Base-by-base conservation (phyloP, 1,140 invertebrate species). In the Eupristina koningsbergeri region DNA sequence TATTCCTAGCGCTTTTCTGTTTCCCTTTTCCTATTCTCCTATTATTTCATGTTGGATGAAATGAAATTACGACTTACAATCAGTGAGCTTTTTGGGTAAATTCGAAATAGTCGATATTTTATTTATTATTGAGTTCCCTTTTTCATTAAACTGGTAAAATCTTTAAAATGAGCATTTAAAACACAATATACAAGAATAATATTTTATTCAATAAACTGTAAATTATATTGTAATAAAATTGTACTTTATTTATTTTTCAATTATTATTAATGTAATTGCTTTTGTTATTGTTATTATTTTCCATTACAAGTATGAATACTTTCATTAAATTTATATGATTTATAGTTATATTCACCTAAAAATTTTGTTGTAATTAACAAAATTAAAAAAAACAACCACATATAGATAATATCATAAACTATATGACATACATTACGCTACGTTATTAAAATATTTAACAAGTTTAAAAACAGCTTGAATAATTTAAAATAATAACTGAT, bases 41-140 rank as follows among this genome's bases (percentile, higher is more conserved):
- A 71, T 71, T 41, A 36, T 41, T 71, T 71, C 34, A 34, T 34
- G 5, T 31, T 31, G 34, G 63, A 13, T 5, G 29, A 8, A 34
- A 34, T 17, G 13, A 71, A 71, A 71, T 9, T 36, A 36, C 36
- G 67, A 71, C 31, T 41, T 71, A 41, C 34, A 36, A 71, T 71
- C 67, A 71, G 67, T 71, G 67, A 71, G 67, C 67, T 58, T 26
- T 58, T 58, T 58, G 53, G 53, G 22, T 58, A 26, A 58, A 19
- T 6, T 58, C 9, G 22, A 1, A 50, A 2, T 17, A 50, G 47
- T 26, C 13, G 26, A 22, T 26, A 26, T 64, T 34, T 64, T 64
- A 34, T 11, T 31, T 58, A 58, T 5, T 26, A 26, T 3, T 58
- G 26, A 7, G 22, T 58, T 3, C 0, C 22, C 13, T 3, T 26